These are phyloP conservation scores for Germaria angustata DNA, from an alignment of 2,888 invertebrate genomes.

Conservation along the genomic window DNA sequence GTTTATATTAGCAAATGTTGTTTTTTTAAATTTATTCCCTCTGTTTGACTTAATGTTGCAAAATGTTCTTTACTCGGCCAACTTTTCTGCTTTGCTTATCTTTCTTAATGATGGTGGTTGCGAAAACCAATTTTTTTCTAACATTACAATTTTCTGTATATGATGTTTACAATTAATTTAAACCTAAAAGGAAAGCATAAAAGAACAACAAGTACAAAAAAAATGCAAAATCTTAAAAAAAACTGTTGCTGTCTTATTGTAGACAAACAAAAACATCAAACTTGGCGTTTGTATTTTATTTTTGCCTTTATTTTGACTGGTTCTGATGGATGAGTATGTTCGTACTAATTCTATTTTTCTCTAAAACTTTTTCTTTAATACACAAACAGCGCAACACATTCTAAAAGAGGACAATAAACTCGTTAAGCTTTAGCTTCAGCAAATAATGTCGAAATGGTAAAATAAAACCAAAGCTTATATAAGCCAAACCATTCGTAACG, in stretches of 20 bases:
- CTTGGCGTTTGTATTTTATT: conserved; percentile 40
- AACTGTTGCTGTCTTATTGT: conserved; percentile 35
- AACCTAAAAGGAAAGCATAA: neutral
- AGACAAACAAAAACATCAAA: conserved; percentile 38
- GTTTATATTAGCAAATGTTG: neutral
- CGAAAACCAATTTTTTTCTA: neutral
- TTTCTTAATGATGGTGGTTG: conserved; percentile 40
- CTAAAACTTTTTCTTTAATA: conserved; percentile 33
- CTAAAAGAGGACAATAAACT: conserved; percentile 66
- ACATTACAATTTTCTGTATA: neutral
- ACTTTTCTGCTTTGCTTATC: neutral
- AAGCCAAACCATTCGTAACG: conserved; percentile 49
- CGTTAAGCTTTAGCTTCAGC: conserved; percentile 65
- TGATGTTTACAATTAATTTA: conserved; percentile 61
- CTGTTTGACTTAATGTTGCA: neutral
- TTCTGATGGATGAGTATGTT: conserved; percentile 55
- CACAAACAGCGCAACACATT: conserved; percentile 24
- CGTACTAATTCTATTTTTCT: conserved; percentile 52
- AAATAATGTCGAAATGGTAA: conserved; percentile 63
- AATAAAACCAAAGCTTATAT: conserved; percentile 64
- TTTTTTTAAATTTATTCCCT: conserved; percentile 6
- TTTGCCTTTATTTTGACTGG: conserved; percentile 42
- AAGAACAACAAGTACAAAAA: conserved; percentile 10
- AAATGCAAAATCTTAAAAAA: neutral
- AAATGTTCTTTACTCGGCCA: neutral